Percentiles rank a stretch among this genome's conserved stretches.
phyloP scores from a whole-genome alignment of 2,888 invertebrate species.

The Caenorhabditis angaria region DNA sequence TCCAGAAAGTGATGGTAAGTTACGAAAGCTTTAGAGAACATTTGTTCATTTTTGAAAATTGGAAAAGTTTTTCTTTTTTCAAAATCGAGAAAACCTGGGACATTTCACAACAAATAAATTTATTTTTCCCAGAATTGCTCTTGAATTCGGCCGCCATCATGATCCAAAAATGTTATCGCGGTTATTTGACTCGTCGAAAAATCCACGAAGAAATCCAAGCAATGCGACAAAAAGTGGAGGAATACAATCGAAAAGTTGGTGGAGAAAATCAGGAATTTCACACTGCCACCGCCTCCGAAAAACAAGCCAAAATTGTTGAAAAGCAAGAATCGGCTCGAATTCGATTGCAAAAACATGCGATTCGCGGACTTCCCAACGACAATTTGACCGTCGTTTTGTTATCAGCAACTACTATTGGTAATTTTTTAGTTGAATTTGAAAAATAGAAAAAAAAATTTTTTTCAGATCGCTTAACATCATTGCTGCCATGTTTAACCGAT shows the following conservation, averaged over 20 bases:
- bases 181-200: background rate
- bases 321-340: background rate
- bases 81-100: background rate
- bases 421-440: no score
- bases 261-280: background rate
- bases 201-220: background rate
- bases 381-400: background rate
- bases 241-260: background rate
- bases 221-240: background rate
- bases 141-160: background rate
- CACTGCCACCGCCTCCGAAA: background rate
- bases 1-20: background rate
- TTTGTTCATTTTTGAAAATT: no score
- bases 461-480: background rate
- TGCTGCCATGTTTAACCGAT: background rate
- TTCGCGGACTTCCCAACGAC: background rate
- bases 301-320: background rate
- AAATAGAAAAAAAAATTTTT: background rate
- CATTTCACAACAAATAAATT: no score
- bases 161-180: slow-evolving; percentile 3
- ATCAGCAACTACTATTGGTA: background rate
- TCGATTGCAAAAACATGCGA: background rate
- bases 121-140: no score
- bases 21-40: no score
- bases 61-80: no score